A percentile compares a stretch with the other conserved stretches of the same genome.
Conservation (phyloP, 2,888 invertebrate species). For the Nebria salina region DNA sequence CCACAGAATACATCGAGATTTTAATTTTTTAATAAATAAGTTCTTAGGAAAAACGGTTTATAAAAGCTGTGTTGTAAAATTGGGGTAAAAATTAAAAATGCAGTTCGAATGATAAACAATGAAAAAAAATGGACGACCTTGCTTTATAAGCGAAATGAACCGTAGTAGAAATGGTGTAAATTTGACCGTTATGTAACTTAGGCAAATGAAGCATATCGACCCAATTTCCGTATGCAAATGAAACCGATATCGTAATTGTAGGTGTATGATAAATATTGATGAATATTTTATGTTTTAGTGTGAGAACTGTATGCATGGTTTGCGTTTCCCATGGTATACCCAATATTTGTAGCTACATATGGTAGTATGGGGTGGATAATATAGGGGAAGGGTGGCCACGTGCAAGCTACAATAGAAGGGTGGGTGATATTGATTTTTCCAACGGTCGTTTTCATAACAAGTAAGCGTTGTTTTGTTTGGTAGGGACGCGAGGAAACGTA, state of each 20-base stretch:
- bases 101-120: background rate
- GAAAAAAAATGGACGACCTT: background rate
- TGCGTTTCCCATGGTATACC: slow-evolving; percentile 33
- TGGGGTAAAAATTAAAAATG: background rate
- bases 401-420: slow-evolving; percentile 22
- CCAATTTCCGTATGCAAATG: slow-evolving; percentile 2
- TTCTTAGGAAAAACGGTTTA: no score
- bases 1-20: no score
- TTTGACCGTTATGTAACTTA: background rate
- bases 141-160: background rate
- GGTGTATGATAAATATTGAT: slow-evolving; percentile 39
- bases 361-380: slow-evolving; percentile 25
- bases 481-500: background rate
- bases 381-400: slow-evolving; percentile 27
- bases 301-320: slow-evolving; percentile 21
- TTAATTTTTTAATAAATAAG: no score
- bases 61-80: background rate
- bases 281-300: slow-evolving; percentile 28
- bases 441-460: slow-evolving; percentile 30
- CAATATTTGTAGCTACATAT: slow-evolving; percentile 33
- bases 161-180: background rate
- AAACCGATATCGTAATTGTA: slow-evolving; percentile 13
- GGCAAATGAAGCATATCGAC: slow-evolving; percentile 12
- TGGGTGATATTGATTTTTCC: slow-evolving; percentile 37
- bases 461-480: background rate